Conservation (phyloP, 35 echinoderm and acorn worm species). For the Heliocidaris tuberculata region DNA sequence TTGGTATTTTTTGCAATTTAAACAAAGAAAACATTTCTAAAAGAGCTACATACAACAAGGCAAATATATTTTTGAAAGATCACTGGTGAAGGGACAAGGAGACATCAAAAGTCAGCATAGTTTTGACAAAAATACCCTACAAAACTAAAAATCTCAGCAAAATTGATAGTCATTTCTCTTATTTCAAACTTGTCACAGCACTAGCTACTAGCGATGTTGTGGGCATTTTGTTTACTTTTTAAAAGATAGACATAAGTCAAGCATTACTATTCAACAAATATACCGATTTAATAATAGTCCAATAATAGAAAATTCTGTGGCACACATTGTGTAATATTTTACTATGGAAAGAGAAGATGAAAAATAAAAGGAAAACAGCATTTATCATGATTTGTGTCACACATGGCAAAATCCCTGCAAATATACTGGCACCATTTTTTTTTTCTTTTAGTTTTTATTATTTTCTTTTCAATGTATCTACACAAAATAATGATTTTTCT, state of each 20-base stretch:
- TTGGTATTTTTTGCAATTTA: slow-evolving; percentile 12
- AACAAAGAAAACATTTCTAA: slow-evolving; percentile 21
- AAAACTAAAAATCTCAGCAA: slow-evolving; percentile 12
- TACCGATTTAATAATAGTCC: not conserved
- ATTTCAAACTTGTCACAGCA: not conserved
- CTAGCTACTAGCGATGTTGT: not conserved
- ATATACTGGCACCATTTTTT: slow-evolving; percentile 22
- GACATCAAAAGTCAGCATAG: slow-evolving; percentile 35
- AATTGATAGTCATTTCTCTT: slow-evolving; percentile 18
- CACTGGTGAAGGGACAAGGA: slow-evolving; percentile 11
- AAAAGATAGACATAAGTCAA: not conserved
- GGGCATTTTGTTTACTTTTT: not conserved
- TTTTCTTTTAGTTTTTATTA: not conserved
- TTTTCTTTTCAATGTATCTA: not conserved
- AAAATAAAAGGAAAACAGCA: slow-evolving; percentile 11
- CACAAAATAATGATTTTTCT: slow-evolving; percentile 18
- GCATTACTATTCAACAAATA: not conserved
- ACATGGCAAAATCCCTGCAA: slow-evolving; percentile 26
- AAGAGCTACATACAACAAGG: slow-evolving; percentile 24
- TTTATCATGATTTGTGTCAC: slow-evolving; percentile 11
- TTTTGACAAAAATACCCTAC: not conserved
- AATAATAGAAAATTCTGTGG: slow-evolving; percentile 17
- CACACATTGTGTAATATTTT: slow-evolving; percentile 1
- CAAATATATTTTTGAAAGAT: slow-evolving; percentile 40
- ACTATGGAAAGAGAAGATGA: not conserved